These are phyloP conservation scores for Hydractinia symbiolongicarpus DNA, from an alignment of 30 jellyfish, hydroid and myxozoan genomes.

Conservation along the genomic window DNA sequence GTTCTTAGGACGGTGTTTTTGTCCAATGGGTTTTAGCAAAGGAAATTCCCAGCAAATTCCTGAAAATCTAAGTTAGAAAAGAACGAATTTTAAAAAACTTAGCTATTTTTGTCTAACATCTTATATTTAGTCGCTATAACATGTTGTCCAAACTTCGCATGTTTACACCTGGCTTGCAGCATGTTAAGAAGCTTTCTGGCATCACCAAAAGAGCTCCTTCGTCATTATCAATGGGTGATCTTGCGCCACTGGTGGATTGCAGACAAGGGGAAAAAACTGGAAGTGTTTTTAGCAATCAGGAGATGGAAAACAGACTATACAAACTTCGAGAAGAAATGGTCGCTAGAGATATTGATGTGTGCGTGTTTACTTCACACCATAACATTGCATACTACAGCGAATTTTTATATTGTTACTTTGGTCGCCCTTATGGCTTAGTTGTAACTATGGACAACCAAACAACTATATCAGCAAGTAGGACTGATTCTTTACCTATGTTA, in stretches of 20 bases:
- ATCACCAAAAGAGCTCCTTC: too few relatives aligned
- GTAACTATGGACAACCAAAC: constrained; percentile 58
- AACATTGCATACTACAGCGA: constrained; percentile 65
- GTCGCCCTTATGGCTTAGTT: constrained; percentile 77
- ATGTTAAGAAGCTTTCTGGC: too few relatives aligned
- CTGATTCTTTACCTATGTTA: neutral
- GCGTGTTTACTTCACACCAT: constrained; percentile 76
- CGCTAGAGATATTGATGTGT: constrained; percentile 55
- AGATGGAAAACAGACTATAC: constrained; percentile 59
- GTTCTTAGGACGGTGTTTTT: too few relatives aligned
- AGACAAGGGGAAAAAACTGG: constrained; percentile 64
- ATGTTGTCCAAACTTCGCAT: too few relatives aligned
- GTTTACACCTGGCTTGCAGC: too few relatives aligned
- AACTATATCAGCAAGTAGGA: constrained; percentile 69
- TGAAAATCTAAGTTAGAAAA: too few relatives aligned
- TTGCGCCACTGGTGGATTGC: constrained; percentile 55
- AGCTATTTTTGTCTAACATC: too few relatives aligned
- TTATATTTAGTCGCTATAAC: too few relatives aligned
- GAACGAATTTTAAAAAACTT: too few relatives aligned
- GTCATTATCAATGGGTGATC: neutral
- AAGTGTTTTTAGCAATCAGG: constrained; percentile 48
- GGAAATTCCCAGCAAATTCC: too few relatives aligned
- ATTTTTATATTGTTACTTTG: constrained; percentile 73
- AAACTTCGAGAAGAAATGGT: constrained; percentile 55
- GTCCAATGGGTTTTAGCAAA: too few relatives aligned